Conservation (phyloP, 2,797 vertebrate genomes). For the Numenius phaeopus region DNA sequence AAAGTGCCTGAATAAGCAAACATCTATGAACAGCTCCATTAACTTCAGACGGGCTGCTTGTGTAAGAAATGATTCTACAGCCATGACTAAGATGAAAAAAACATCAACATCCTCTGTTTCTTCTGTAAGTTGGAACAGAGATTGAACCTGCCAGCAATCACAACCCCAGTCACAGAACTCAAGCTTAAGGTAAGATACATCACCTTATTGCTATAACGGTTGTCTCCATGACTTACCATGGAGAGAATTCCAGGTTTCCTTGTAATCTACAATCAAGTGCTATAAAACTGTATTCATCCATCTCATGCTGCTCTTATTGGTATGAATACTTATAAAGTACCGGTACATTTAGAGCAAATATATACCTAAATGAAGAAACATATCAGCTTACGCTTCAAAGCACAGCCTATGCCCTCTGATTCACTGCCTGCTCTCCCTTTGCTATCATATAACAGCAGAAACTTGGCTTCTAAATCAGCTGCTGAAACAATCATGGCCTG, state of each 20-base stretch:
- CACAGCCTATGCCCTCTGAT: slow-evolving; percentile 23
- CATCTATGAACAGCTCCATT: background rate
- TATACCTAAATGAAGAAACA: slow-evolving; percentile 24
- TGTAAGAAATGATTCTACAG: background rate
- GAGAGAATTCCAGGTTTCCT: background rate
- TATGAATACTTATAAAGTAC: background rate
- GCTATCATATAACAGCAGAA: background rate
- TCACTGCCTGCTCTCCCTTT: slow-evolving; percentile 7
- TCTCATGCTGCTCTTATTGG: background rate
- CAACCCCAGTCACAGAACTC: background rate
- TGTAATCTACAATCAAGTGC: background rate
- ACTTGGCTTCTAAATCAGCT: slow-evolving; percentile 61
- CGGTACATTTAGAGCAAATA: background rate
- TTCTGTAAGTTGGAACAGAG: background rate
- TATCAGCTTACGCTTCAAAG: background rate
- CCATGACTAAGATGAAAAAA: background rate
- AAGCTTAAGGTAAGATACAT: background rate
- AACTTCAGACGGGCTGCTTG: background rate
- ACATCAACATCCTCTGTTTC: background rate
- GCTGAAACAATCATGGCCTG: slow-evolving; percentile 62
- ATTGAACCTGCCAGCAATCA: background rate
- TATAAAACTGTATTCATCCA: background rate
- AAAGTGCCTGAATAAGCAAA: background rate
- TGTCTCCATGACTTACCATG: background rate
- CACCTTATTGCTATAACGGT: background rate